Evolutionary conservation across 2,888 invertebrate genomes (phyloP).

Genomic region (Archips xylosteana): DNA sequence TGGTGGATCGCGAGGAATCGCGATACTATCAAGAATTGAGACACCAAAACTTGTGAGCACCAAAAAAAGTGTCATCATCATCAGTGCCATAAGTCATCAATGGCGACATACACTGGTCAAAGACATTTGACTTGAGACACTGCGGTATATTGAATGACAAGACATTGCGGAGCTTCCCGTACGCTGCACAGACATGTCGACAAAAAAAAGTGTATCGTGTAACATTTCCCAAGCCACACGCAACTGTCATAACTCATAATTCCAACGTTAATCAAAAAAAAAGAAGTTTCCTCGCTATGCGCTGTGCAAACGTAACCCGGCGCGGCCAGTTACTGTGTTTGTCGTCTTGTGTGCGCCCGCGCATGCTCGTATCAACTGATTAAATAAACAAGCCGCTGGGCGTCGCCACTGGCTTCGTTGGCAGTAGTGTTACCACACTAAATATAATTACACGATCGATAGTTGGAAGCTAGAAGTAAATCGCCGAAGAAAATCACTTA

Average conservation of each 20-base stretch:
- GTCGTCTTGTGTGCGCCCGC: constrained; percentile 54
- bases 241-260: constrained; percentile 15
- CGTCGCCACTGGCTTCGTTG: constrained; percentile 16
- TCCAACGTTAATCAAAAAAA: constrained; percentile 3
- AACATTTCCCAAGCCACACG: neutral
- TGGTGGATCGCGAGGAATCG: too few relatives aligned
- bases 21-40: neutral
- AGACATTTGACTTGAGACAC: too few relatives aligned
- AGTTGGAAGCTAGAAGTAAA: too few relatives aligned
- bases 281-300: constrained; percentile 46
- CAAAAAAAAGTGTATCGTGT: neutral
- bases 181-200: too few relatives aligned
- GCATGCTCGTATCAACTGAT: constrained; percentile 58
- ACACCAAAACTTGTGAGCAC: neutral
- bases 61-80: neutral
- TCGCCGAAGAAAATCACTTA: too few relatives aligned
- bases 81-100: too few relatives aligned
- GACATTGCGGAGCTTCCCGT: too few relatives aligned
- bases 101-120: too few relatives aligned
- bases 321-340: constrained; percentile 46
- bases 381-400: constrained; percentile 58
- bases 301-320: constrained; percentile 50
- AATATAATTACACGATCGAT: too few relatives aligned
- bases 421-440: neutral
- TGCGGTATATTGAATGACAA: too few relatives aligned